phyloP scores from a whole-genome alignment of 2,113 vertebrate species.

The Paedocypris sp. region DNA sequence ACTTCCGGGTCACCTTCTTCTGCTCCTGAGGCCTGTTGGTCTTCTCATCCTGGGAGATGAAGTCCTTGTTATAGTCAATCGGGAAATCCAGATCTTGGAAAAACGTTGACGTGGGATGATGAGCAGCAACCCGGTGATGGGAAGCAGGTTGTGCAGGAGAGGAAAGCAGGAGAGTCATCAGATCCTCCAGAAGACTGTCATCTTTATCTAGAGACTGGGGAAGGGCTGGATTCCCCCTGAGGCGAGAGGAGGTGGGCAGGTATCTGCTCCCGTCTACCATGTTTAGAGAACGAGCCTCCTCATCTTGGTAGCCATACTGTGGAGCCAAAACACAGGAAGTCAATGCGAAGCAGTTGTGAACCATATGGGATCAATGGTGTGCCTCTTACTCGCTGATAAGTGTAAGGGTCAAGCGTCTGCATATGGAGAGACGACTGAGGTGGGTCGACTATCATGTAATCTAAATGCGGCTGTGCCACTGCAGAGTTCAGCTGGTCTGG shows the following conservation, averaged over 20 bases:
- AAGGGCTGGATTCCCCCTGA: conserved; percentile 36
- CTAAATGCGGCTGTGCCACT: conserved; percentile 68
- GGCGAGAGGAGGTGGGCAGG: conserved; percentile 48
- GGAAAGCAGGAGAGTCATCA: conserved; percentile 68
- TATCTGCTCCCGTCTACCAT: conserved; percentile 45
- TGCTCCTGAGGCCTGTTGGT: conserved; percentile 38
- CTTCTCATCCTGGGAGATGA: conserved; percentile 45
- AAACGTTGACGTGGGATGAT: conserved; percentile 42
- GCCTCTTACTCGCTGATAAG: conserved; percentile 67
- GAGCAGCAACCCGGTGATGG: conserved; percentile 39
- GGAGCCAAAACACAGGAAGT: not conserved
- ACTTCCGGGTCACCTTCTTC: conserved; percentile 43
- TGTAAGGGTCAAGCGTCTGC: conserved; percentile 72
- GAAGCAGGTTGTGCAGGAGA: conserved; percentile 54
- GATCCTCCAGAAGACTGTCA: conserved; percentile 73
- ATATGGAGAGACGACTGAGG: conserved; percentile 58
- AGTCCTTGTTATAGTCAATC: conserved; percentile 56
- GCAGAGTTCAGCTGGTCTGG: conserved; percentile 38
- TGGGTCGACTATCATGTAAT: conserved; percentile 70
- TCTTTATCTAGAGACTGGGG: conserved; percentile 56
- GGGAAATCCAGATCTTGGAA: conserved; percentile 57
- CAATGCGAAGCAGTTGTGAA: not conserved
- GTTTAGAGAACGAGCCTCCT: conserved; percentile 61
- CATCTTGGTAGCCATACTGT: conserved; percentile 72
- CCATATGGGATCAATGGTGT: not conserved